Evolutionary conservation across 2,797 vertebrate genomes (phyloP), one percentile per base, ranked within the genome.

Genomic region (Mergus octosetaceus): DNA sequence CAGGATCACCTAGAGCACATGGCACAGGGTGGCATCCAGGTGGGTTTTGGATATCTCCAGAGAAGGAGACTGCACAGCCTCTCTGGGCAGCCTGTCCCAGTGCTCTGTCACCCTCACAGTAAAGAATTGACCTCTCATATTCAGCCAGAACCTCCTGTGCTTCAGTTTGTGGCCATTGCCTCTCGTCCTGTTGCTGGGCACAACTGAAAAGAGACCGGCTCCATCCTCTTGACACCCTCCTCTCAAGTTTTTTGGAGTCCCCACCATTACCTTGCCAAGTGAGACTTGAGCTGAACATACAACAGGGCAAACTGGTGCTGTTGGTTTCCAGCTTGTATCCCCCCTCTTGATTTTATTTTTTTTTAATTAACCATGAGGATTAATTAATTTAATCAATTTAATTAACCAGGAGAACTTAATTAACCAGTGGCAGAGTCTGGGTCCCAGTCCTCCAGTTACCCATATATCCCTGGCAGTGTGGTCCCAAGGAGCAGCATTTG

Each of bases 401-500:
- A 43, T 36, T 68, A 69, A n/a, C 18, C 17, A 25, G 20, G 9
- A 27, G 49, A 53, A 51, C 51, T 51, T 25, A 51, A 51, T 51
- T 51, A 51, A 25, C 49, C 25, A 66, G 20, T 32, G 30, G 21
- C 30, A 43, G 3, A 20, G 34, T n/a, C 12, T 8, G 0, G 2
- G 2, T 69, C 69, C 45, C 41, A 81, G 9, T 32, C 27, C 22
- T 69, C 6, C 13, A 21, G 24, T 25, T 72, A 22, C 24, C 14
- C 7, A 1, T 56, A 6, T 36, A 9, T 43, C 7, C 28, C 0
- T 64, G 15, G 51, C 61, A 32, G 8, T 9, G 18, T 71, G 34
- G 28, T 79, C 51, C 22, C 2, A 1, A 1, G 1, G 11, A 30
- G 24, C 0, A 3, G 20, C 1, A 2, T 47, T 68, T 32, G 14